Evolutionary conservation across 2,888 invertebrate genomes (phyloP).

Genomic region (Phasia obesa): DNA sequence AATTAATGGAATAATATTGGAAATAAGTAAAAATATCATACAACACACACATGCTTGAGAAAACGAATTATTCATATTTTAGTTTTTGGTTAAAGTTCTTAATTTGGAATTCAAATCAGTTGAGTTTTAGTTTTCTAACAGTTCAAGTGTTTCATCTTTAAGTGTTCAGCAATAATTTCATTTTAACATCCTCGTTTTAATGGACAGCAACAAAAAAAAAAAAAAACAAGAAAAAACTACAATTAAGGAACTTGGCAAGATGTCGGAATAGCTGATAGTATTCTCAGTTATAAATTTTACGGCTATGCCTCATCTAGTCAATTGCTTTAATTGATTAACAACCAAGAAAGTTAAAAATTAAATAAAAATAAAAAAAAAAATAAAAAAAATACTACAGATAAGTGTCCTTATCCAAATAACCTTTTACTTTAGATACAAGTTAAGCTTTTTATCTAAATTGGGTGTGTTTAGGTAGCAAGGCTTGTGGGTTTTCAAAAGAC

Average conservation of each 20-base stretch:
- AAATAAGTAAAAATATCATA: constrained; percentile 6
- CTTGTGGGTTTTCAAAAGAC: too few species aligned
- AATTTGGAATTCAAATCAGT: constrained; percentile 59
- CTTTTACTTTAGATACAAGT: too few species aligned
- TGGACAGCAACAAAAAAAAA: background rate
- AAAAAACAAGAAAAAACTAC: constrained; percentile 46
- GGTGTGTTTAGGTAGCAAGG: too few species aligned
- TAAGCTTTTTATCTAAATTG: too few species aligned
- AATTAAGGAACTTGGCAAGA: constrained; percentile 81
- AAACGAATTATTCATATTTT: constrained; percentile 22
- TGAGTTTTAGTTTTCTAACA: constrained; percentile 52
- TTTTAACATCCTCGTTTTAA: constrained; percentile 6
- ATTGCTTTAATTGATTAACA: constrained; percentile 77
- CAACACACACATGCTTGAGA: background rate
- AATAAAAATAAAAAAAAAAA: background rate
- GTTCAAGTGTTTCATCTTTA: constrained; percentile 52
- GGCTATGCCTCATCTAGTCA: constrained; percentile 83
- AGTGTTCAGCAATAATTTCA: too few species aligned
- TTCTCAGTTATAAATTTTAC: constrained; percentile 70
- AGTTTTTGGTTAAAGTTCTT: constrained; percentile 42
- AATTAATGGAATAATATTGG: constrained; percentile 62
- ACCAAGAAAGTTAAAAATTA: constrained; percentile 49
- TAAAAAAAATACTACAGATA: background rate
- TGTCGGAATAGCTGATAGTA: constrained; percentile 82
- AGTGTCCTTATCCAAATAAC: background rate